A percentile compares a stretch with the other conserved stretches of the same genome.
Conservation (phyloP, 2,113 vertebrate genomes). For the Chionomys nivalis region DNA sequence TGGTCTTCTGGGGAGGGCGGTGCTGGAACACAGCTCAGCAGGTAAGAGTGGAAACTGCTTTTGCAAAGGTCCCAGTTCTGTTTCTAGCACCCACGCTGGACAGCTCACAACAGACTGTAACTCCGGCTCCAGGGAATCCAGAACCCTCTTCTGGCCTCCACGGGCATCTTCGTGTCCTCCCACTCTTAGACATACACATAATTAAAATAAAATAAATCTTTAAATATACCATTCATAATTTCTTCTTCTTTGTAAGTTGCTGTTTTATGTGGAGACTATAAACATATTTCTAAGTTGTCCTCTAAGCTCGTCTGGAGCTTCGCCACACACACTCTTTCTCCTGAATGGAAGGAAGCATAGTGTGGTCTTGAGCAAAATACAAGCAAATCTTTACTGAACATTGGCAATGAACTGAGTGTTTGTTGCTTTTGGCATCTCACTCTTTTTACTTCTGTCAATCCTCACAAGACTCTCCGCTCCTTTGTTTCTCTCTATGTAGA, state of each 20-base stretch:
- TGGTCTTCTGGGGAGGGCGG: neutral
- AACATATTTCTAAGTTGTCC: neutral
- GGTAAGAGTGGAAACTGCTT: neutral
- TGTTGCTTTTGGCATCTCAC: neutral
- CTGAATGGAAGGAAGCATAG: neutral
- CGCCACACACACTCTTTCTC: neutral
- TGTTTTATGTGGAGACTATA: neutral
- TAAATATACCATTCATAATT: neutral
- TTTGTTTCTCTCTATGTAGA: neutral
- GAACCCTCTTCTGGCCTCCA: neutral
- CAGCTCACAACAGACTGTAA: neutral
- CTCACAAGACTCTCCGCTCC: neutral
- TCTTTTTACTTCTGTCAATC: neutral
- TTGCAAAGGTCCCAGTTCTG: neutral
- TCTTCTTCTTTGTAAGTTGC: neutral
- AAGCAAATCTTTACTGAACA: neutral
- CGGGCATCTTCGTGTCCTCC: neutral
- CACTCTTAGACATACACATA: neutral
- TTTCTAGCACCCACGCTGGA: neutral
- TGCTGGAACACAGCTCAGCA: neutral
- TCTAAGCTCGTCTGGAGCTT: neutral
- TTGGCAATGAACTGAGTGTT: neutral
- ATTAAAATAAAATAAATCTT: neutral
- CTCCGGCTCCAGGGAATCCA: neutral
- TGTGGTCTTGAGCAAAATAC: neutral